Conservation (phyloP, 2,113 vertebrate genomes). For the Muntiacus reevesi region DNA sequence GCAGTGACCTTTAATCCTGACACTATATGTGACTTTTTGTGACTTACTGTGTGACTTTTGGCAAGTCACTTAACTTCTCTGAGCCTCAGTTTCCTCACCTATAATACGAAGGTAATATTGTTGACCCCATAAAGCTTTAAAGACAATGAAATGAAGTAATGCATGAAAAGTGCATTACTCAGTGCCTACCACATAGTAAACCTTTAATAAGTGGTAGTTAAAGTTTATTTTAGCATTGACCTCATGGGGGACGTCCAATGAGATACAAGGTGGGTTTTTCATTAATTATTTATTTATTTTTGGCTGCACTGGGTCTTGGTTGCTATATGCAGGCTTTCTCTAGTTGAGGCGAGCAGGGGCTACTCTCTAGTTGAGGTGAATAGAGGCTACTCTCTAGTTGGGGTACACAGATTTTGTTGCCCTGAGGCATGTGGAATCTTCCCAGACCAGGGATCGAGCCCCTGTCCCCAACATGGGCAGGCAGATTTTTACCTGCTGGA, state of each 20-base stretch:
- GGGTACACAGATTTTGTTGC: neutral
- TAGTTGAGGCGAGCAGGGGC: neutral
- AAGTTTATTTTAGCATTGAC: neutral
- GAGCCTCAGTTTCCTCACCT: neutral
- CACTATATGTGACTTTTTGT: neutral
- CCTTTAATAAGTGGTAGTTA: neutral
- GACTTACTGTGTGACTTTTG: neutral
- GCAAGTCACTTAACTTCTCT: neutral
- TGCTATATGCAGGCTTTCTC: neutral
- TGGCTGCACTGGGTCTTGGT: neutral
- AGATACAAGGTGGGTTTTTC: neutral
- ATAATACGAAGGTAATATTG: neutral
- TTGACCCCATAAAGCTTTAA: neutral
- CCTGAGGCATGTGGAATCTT: neutral
- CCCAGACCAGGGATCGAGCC: neutral
- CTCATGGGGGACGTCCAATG: rapidly evolving
- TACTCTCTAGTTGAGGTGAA: neutral
- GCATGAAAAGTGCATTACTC: neutral
- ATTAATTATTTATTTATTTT: neutral
- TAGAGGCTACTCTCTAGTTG: neutral
- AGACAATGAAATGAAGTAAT: neutral
- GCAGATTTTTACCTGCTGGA: neutral
- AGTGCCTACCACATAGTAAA: neutral
- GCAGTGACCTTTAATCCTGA: neutral
- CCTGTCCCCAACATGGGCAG: neutral